Conservation (phyloP, 2,888 invertebrate genomes). For the Teleogryllus oceanicus region DNA sequence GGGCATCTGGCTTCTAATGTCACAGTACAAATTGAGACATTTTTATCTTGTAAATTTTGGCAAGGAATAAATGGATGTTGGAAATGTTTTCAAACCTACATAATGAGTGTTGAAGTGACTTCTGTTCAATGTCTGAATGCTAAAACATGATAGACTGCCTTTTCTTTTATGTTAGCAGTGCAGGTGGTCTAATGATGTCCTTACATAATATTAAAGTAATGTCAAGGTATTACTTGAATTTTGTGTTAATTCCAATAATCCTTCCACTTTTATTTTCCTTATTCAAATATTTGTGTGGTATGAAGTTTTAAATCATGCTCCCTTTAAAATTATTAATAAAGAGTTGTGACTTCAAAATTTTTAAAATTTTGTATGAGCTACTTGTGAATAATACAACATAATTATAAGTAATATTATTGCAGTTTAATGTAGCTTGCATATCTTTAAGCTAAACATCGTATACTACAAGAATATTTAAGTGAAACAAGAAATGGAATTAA, state of each 20-base stretch:
- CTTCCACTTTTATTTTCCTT: not conserved
- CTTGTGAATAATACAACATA: no score
- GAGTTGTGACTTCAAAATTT: no score
- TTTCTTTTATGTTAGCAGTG: no score
- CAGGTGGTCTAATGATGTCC: conserved; percentile 30
- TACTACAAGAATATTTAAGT: no score
- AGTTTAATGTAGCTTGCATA: no score
- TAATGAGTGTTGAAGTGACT: not conserved
- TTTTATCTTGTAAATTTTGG: conserved; percentile 23
- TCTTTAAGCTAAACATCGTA: no score
- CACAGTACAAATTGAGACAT: conserved; percentile 28
- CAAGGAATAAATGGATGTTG: conserved; percentile 21
- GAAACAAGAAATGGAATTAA: no score
- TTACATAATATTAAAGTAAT: conserved; percentile 26
- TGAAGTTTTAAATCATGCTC: no score
- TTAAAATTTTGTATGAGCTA: no score
- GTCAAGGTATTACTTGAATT: not conserved
- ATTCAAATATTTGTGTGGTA: not conserved
- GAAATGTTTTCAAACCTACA: conserved; percentile 11
- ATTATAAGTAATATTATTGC: conserved; percentile 12
- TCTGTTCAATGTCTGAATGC: not conserved
- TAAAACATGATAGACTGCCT: no score
- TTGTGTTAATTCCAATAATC: not conserved
- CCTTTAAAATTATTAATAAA: no score
- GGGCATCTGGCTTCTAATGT: conserved; percentile 25